Evolutionary conservation across 2,888 invertebrate species (phyloP).

Genomic region (Dione vanillae): DNA sequence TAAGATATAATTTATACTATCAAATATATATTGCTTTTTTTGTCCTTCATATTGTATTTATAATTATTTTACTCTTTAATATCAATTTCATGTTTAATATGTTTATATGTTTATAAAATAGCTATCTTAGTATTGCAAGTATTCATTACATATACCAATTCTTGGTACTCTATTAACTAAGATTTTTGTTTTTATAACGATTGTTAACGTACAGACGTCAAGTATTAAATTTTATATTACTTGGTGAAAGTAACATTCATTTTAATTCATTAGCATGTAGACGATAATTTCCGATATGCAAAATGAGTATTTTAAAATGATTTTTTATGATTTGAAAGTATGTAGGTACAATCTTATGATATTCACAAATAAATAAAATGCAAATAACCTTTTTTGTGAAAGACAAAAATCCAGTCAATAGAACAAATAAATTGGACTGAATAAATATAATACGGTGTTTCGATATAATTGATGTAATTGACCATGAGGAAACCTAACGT

Average conservation of each 20-base stretch:
- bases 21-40: too few species aligned
- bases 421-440: neutral
- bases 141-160: too few species aligned
- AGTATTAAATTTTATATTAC: slow-evolving; percentile 23
- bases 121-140: too few species aligned
- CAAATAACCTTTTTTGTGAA: neutral
- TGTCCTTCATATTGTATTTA: too few species aligned
- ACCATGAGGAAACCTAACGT: slow-evolving; percentile 3
- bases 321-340: slow-evolving; percentile 8
- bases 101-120: too few species aligned
- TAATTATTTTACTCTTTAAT: too few species aligned
- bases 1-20: too few species aligned
- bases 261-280: slow-evolving; percentile 1
- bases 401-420: neutral
- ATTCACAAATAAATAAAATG: slow-evolving; percentile 1
- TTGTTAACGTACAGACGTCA: neutral
- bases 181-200: too few species aligned
- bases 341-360: too few species aligned
- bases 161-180: too few species aligned
- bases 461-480: neutral
- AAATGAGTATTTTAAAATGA: neutral
- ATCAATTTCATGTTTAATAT: too few species aligned
- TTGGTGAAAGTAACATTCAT: slow-evolving; percentile 1
- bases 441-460: neutral
- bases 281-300: neutral